Evolutionary conservation across 2,888 invertebrate genomes (phyloP).

Genomic region (Catocala sponsa): DNA sequence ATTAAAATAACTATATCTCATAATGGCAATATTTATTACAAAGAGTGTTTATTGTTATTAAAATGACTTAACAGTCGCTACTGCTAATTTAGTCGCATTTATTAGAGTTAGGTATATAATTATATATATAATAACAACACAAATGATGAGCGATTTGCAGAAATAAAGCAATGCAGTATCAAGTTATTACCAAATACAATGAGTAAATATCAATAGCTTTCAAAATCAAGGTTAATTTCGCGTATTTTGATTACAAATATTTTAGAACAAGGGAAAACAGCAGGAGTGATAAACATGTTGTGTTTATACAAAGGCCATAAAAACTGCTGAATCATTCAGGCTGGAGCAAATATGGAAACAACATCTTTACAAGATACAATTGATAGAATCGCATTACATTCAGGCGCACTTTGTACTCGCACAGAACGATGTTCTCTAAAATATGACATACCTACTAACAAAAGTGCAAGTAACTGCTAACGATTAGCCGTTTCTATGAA

Average conservation of each 20-base stretch:
- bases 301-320: conserved; percentile 1
- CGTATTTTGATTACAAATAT: conserved; percentile 7
- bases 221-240: not conserved
- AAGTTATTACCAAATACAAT: not conserved
- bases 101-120: too few species aligned
- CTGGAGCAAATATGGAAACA: conserved; percentile 13
- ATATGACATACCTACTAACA: conserved; percentile 55
- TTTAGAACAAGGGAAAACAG: conserved; percentile 9
- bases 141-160: too few species aligned
- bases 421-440: conserved; percentile 49
- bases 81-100: too few species aligned
- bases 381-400: conserved; percentile 30
- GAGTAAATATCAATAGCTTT: not conserved
- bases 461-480: conserved; percentile 66
- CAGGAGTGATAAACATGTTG: conserved; percentile 27
- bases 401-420: conserved; percentile 51
- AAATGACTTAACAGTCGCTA: too few species aligned
- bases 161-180: too few species aligned
- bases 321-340: conserved; percentile 68
- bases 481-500: conserved; percentile 37
- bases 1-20: too few species aligned
- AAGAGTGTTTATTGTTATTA: too few species aligned
- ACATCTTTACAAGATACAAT: conserved; percentile 20
- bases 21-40: too few species aligned
- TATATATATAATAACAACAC: too few species aligned